Conservation (phyloP, 2,113 vertebrate genomes). For the Gambusia holbrooki region DNA sequence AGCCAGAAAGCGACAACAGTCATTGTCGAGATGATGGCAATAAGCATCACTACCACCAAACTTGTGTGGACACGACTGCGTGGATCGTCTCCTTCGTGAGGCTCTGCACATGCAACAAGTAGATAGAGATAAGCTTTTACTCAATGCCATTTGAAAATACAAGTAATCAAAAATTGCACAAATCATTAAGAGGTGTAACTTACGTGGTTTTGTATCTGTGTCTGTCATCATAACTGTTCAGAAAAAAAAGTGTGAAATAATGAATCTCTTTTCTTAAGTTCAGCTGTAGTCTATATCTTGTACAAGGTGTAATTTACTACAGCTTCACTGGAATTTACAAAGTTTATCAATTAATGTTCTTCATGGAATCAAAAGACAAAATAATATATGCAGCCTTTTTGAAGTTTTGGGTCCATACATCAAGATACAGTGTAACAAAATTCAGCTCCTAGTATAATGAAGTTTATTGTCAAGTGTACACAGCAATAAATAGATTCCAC, state of each 20-base stretch:
- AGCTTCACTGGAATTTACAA: neutral
- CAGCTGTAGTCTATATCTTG: neutral
- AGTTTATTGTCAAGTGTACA: too few relatives aligned
- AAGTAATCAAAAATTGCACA: neutral
- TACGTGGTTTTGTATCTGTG: slow-evolving; percentile 19
- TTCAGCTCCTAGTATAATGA: too few relatives aligned
- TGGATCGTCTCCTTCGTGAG: neutral
- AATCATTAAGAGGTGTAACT: slow-evolving; percentile 22
- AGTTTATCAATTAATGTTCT: too few relatives aligned
- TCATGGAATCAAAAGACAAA: too few relatives aligned
- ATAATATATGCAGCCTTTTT: too few relatives aligned
- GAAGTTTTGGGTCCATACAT: too few relatives aligned
- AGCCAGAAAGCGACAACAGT: slow-evolving; percentile 43
- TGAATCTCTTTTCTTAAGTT: neutral
- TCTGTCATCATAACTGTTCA: slow-evolving; percentile 20
- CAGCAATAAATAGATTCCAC: too few relatives aligned
- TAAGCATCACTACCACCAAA: slow-evolving; percentile 59
- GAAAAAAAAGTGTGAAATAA: neutral
- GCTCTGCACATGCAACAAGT: slow-evolving; percentile 37
- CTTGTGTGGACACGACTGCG: slow-evolving; percentile 61
- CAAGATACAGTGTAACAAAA: too few relatives aligned
- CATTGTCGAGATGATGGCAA: slow-evolving; percentile 36
- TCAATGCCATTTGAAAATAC: neutral
- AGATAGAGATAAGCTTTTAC: slow-evolving; percentile 2
- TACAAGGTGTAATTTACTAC: neutral